Base-by-base conservation (phyloP, 2,113 vertebrate genomes). In the Porphyrio hochstetteri region DNA sequence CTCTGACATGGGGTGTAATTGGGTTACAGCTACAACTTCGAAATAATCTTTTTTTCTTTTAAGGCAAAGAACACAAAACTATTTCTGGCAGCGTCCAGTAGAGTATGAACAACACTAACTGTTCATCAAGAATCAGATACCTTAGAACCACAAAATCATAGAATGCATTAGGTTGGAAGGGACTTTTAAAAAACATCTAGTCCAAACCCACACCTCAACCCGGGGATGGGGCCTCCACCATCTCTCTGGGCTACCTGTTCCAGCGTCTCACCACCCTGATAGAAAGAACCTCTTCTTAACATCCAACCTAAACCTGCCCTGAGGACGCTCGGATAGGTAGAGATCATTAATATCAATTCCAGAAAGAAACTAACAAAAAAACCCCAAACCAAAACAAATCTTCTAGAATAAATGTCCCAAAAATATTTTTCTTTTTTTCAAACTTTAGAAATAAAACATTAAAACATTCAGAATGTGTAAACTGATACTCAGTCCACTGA, bases 1-100 rank as follows among this genome's bases (percentile, higher is more conserved):
- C 40, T 82, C 42, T 94, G 83, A 96, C 81, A 89, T 77, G 36
- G 13, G 31, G 4, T 79, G 7, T 95, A 93, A 95, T 84, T 84
- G 67, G 59, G 74, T 93, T 91, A 93, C 40, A 92, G 53, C 6
- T 17, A 69, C 70, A 87, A 57, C 28, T 94, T 7, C 70, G 60
- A 84, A 83, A 77, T 80, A 33, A 61, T 78, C 1, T 31, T 2
- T 29, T 44, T 29, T 46, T 50, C 76, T 81, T 77, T 59, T 46
- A 44, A 75, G 27, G 38, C 2, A 4, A 71, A 82, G 27, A 83
- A 29, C 42, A 61, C 23, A 68, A n/a, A 70, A 83, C 11, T 11
- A 13, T 36, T 71, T 83, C 21, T 90, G 61, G 83, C 14, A 56
- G 44, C 16, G 56, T 76, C 87, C 64, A 57, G 52, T 13, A 68